phyloP scores from a whole-genome alignment of 2,797 vertebrate species.

The Kryptolebias ocellatus region DNA sequence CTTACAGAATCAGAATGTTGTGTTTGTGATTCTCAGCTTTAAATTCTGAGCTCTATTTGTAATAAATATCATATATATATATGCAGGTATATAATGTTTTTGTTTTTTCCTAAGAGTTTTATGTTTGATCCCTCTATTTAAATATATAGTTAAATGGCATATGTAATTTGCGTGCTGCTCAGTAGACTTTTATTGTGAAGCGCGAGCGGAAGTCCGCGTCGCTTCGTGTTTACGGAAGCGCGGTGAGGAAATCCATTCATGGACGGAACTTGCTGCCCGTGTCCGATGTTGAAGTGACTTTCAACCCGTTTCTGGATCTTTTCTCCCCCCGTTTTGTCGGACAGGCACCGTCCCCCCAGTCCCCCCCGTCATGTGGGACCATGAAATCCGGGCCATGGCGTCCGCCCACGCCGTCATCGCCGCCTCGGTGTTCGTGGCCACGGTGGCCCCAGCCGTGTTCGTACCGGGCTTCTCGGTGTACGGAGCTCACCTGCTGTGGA shows the following conservation, averaged over 20 bases:
- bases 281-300: background rate
- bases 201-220: slow-evolving; percentile 33
- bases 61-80: too few relatives aligned
- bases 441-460: slow-evolving; percentile 79
- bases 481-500: slow-evolving; percentile 89
- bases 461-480: slow-evolving; percentile 88
- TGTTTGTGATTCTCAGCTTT: too few relatives aligned
- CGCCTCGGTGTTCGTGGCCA: slow-evolving; percentile 82
- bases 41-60: too few relatives aligned
- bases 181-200: slow-evolving; percentile 57
- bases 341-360: background rate
- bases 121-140: too few relatives aligned
- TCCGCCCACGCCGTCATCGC: slow-evolving; percentile 87
- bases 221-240: slow-evolving; percentile 72
- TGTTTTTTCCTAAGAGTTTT: background rate
- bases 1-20: too few relatives aligned
- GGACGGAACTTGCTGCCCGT: background rate
- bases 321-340: background rate
- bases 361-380: slow-evolving; percentile 85
- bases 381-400: slow-evolving; percentile 87
- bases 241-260: background rate
- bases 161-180: background rate
- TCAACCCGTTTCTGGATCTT: background rate
- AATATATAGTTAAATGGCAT: too few relatives aligned
- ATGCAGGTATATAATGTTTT: too few relatives aligned